These are phyloP conservation scores for Psylliodes chrysocephalus DNA, from an alignment of 2,888 invertebrate species.

Conservation along the genomic window DNA sequence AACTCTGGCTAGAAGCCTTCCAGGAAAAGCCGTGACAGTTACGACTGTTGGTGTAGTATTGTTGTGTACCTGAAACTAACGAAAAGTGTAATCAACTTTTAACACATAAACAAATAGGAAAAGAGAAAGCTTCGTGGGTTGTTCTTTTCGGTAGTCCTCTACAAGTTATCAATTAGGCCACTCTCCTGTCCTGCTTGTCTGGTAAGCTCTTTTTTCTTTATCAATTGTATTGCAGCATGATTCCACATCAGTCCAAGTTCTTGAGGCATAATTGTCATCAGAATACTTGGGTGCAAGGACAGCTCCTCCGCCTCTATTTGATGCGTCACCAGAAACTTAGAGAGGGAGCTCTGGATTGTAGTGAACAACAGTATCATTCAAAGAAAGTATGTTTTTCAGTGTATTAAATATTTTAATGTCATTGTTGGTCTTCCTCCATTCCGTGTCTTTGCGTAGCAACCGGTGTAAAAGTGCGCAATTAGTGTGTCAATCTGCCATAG, in stretches of 20 bases:
- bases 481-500: conserved; percentile 35
- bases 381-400: conserved; percentile 32
- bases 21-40: no score
- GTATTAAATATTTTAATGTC: conserved; percentile 32
- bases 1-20: no score
- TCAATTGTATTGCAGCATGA: conserved; percentile 32
- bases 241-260: conserved; percentile 31
- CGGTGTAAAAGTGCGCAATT: conserved; percentile 35
- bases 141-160: no score
- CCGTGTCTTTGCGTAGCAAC: conserved; percentile 30
- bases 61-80: no score
- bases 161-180: no score
- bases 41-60: no score
- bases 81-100: no score
- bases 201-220: conserved; percentile 29
- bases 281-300: conserved; percentile 32
- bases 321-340: conserved; percentile 32
- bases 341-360: conserved; percentile 31
- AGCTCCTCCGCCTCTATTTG: conserved; percentile 28
- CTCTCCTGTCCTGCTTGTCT: no score
- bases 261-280: conserved; percentile 32
- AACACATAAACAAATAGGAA: no score
- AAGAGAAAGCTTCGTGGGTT: no score
- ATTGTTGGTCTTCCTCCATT: conserved; percentile 27
- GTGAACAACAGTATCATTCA: conserved; percentile 34